Evolutionary conservation across 1,140 invertebrate species (phyloP).

Genomic region (Prorops nasuta): DNA sequence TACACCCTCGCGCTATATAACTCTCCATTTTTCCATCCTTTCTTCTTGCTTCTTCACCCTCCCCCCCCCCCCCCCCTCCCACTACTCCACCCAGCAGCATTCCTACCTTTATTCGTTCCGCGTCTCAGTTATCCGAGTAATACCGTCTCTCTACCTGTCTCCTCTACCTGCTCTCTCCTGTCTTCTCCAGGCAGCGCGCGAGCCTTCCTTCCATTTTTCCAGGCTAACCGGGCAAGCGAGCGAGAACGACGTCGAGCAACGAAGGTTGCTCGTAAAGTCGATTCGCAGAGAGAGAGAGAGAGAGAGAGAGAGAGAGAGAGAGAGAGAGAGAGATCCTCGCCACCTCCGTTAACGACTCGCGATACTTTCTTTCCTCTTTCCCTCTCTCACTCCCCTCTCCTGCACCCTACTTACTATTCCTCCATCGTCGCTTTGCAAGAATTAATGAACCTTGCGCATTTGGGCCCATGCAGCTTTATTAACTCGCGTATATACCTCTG

Average conservation of each 20-base stretch:
- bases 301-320: neutral
- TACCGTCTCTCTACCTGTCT: slow-evolving; percentile 16
- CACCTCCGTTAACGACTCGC: no score
- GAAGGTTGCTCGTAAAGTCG: neutral
- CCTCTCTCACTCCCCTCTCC: neutral
- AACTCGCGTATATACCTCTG: no score
- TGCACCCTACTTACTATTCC: no score
- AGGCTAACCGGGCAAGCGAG: neutral
- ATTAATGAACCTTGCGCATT: neutral
- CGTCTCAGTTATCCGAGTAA: slow-evolving; percentile 42
- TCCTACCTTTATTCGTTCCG: slow-evolving; percentile 37
- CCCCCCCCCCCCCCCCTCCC: neutral
- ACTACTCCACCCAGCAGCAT: slow-evolving; percentile 7
- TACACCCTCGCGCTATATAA: neutral
- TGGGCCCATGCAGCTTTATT: no score
- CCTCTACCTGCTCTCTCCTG: neutral
- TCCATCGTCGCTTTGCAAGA: neutral
- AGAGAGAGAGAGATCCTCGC: no score
- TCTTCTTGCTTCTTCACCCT: neutral
- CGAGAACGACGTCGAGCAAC: no score
- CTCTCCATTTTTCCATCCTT: neutral
- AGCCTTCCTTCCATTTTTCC: neutral
- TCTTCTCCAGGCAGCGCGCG: neutral
- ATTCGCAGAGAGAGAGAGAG: neutral
- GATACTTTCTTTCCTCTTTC: neutral